Base-by-base conservation (phyloP, 2,888 invertebrate species). In the Zaprionus lineosus region DNA sequence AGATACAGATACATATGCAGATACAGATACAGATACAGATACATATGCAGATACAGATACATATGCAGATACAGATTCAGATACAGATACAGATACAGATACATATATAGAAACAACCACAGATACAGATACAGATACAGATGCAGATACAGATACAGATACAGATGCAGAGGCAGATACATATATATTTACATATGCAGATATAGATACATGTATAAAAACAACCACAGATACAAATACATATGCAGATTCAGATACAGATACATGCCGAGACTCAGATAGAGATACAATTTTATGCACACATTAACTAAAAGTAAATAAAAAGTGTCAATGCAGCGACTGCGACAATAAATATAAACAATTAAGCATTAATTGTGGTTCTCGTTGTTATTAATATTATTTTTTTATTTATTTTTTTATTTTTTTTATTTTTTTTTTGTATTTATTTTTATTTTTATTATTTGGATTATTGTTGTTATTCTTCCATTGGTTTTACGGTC, bases 301-400 rank as follows among this genome's bases (percentile, higher is more conserved):
- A 58, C 84, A 81, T 73, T 59, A 55, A 77, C 70, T 84, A 77
- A 74, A 84, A 81, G 77, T 78, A 78, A 76, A 76, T 71, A 59
- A 60, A 68, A 70, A 40, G 15, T 50, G 55, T 11, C 76, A 73
- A 68, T 73, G 75, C 65, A 48, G 70, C 70, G 44, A 31, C 47
- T 18, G 15, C 43, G 48, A 41, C 59, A 51, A 77, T 58, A 63
- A 74, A 66, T 53, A 62, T 31, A 48, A 53, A 68, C 52, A 68
- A 71, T 71, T 58, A 72, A 58, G 59, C 31, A 68, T 65, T 79
- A 79, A 79, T 83, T 71, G 75, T 64, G 57, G 40, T 57, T 62
- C 36, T 46, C 57, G 51, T 53, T 59, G 34, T 44, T 47, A 14
- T 36, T 39, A 18, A 28, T 19, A 14, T 19, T 24, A 15, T 43